Conservation (phyloP, 2,888 invertebrate species). For the Oscheius sp. region DNA sequence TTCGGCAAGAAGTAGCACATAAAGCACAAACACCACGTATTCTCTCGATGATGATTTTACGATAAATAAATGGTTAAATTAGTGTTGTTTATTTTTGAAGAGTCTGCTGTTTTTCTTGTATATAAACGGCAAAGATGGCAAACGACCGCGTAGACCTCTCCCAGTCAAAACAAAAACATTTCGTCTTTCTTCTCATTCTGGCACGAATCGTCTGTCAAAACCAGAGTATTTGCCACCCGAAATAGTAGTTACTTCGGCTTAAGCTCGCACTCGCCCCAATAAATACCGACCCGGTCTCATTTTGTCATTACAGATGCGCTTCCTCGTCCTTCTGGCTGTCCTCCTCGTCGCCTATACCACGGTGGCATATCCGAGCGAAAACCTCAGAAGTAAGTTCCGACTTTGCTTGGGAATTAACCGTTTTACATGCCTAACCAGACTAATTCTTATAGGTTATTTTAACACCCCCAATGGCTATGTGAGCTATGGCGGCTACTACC, state of each 20-base stretch:
- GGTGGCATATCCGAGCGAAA: too few relatives aligned
- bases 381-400: too few relatives aligned
- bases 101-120: slow-evolving; percentile 11
- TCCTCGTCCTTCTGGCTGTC: not conserved
- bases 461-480: not conserved
- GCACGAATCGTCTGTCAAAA: not conserved
- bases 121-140: slow-evolving; percentile 8
- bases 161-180: not conserved
- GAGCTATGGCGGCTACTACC: slow-evolving; percentile 15
- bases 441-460: slow-evolving; percentile 13
- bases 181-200: not conserved
- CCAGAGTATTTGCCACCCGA: not conserved
- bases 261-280: too few relatives aligned
- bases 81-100: slow-evolving; percentile 2
- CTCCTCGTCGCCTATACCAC: not conserved
- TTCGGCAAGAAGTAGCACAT: slow-evolving; percentile 18
- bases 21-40: not conserved
- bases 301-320: slow-evolving; percentile 12
- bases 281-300: not conserved
- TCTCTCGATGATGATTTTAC: not conserved
- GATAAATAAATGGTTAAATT: slow-evolving; percentile 3
- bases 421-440: not conserved
- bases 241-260: not conserved
- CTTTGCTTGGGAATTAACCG: too few relatives aligned
- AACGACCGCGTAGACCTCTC: slow-evolving; percentile 20